These are phyloP conservation scores for Dipus sagitta DNA, from an alignment of 2,797 vertebrate genomes.

Conservation along the genomic window DNA sequence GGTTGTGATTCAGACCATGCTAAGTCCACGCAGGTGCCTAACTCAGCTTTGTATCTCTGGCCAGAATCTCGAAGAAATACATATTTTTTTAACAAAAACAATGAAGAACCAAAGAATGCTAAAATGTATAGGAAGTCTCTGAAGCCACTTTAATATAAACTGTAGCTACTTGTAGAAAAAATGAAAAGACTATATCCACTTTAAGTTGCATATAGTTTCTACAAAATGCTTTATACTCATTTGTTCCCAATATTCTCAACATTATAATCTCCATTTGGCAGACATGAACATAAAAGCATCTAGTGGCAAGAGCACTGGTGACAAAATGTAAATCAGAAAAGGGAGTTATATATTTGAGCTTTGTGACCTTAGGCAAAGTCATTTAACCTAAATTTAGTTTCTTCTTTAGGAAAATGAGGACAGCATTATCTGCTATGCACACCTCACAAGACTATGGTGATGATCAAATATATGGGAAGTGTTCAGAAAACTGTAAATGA, in stretches of 20 bases:
- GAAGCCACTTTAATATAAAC: slow-evolving; percentile 46
- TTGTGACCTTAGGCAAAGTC: slow-evolving; percentile 75
- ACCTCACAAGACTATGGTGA: slow-evolving; percentile 72
- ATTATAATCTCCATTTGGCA: slow-evolving; percentile 48
- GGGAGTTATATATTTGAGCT: slow-evolving; percentile 59
- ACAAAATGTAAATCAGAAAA: slow-evolving; percentile 66
- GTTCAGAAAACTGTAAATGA: slow-evolving; percentile 76
- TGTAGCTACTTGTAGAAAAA: slow-evolving; percentile 65
- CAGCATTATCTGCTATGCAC: slow-evolving; percentile 67
- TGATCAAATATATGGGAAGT: slow-evolving; percentile 75
- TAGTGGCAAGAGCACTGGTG: slow-evolving; percentile 50
- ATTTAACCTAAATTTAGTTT: slow-evolving; percentile 70
- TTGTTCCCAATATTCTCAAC: slow-evolving; percentile 60
- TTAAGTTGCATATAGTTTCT: slow-evolving; percentile 46
- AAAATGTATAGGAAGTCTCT: slow-evolving; percentile 56
- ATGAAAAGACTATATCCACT: slow-evolving; percentile 38
- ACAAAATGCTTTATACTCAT: slow-evolving; percentile 56
- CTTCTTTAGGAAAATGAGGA: slow-evolving; percentile 75
- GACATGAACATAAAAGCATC: slow-evolving; percentile 46
- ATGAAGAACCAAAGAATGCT: slow-evolving; percentile 57
- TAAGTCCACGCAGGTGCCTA: slow-evolving; percentile 59
- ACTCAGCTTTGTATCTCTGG: slow-evolving; percentile 42
- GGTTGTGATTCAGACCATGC: slow-evolving; percentile 54
- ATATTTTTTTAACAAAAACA: slow-evolving; percentile 56
- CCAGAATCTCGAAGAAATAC: slow-evolving; percentile 52